Percentiles rank a stretch among this genome's conserved stretches.
Evolutionary conservation across 53 echinoderm and acorn worm genomes (phyloP).

Genomic region (Holothuria leucospilota): DNA sequence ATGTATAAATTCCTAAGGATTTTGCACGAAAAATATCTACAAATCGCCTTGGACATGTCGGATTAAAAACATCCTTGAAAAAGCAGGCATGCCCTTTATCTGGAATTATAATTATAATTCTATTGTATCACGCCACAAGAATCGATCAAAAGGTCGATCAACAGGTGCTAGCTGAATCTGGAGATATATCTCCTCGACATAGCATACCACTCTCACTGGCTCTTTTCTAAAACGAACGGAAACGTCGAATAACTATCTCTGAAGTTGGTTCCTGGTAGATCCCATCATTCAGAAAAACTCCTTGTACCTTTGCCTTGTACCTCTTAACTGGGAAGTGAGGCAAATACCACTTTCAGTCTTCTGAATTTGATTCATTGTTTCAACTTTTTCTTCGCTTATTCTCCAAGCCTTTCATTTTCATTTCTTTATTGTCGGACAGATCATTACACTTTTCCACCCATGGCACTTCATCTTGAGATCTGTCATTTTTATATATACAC

Average conservation of each 20-base stretch:
- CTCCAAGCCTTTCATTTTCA: too few species aligned
- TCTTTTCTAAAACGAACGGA: not conserved
- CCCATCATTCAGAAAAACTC: constrained; percentile 4
- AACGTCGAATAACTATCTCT: constrained; percentile 28
- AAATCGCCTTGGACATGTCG: too few species aligned
- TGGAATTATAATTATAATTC: too few species aligned
- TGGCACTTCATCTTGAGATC: too few species aligned
- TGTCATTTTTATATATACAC: too few species aligned
- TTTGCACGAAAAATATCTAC: too few species aligned
- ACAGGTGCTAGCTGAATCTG: constrained; percentile 1
- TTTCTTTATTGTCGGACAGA: not conserved
- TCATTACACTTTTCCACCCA: not conserved
- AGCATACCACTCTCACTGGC: constrained; percentile 23
- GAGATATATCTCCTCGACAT: too few species aligned
- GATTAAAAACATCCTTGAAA: too few species aligned
- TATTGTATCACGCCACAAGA: constrained; percentile 41
- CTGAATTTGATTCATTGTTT: not conserved
- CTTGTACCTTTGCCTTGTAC: constrained; percentile 11
- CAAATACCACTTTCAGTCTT: not conserved
- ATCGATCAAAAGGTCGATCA: constrained; percentile 13
- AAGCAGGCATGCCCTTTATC: too few species aligned
- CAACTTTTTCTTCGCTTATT: not conserved
- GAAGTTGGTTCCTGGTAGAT: constrained; percentile 36
- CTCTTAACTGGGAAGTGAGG: constrained; percentile 9
- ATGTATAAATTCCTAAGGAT: too few species aligned